A percentile compares a stretch with the other conserved stretches of the same genome.
These are phyloP conservation scores for Pachypsylla venusta DNA, from an alignment of 1,140 invertebrate genomes.

Conservation along the genomic window DNA sequence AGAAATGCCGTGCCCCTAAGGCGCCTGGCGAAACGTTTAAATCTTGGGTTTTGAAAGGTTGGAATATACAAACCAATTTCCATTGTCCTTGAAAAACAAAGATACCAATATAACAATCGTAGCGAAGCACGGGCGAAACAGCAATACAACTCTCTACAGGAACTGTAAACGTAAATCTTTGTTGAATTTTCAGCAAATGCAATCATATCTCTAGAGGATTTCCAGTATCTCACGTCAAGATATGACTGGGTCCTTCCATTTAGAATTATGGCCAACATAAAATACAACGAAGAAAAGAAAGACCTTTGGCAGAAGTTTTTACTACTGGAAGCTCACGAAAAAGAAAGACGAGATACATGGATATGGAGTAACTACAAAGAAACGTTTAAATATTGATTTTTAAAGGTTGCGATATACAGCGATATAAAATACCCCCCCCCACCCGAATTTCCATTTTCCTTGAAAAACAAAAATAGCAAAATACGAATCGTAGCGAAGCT, in stretches of 20 bases:
- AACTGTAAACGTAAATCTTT: too few species aligned
- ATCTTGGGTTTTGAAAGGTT: too few species aligned
- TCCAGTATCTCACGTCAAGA: not conserved
- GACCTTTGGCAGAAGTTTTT: conserved; percentile 37
- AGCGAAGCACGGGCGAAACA: too few species aligned
- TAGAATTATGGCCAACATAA: conserved; percentile 15
- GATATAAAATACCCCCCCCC: not conserved
- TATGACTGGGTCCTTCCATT: conserved; percentile 21
- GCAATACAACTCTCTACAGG: too few species aligned
- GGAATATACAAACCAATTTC: too few species aligned
- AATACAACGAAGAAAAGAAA: not conserved
- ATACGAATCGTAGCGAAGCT: too few species aligned
- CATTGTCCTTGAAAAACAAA: too few species aligned
- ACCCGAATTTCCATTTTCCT: too few species aligned
- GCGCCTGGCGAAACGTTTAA: too few species aligned
- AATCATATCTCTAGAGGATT: not conserved
- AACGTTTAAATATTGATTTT: conserved; percentile 28
- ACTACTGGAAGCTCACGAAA: conserved; percentile 38
- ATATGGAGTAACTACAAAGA: conserved; percentile 37
- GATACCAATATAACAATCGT: too few species aligned
- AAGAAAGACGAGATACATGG: conserved; percentile 33
- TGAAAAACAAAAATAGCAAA: too few species aligned
- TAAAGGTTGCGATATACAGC: conserved; percentile 7
- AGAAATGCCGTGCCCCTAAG: too few species aligned
- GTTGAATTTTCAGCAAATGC: conserved; percentile 1